phyloP scores from a whole-genome alignment of 2,113 vertebrate genomes.

The Physeter macrocephalus region DNA sequence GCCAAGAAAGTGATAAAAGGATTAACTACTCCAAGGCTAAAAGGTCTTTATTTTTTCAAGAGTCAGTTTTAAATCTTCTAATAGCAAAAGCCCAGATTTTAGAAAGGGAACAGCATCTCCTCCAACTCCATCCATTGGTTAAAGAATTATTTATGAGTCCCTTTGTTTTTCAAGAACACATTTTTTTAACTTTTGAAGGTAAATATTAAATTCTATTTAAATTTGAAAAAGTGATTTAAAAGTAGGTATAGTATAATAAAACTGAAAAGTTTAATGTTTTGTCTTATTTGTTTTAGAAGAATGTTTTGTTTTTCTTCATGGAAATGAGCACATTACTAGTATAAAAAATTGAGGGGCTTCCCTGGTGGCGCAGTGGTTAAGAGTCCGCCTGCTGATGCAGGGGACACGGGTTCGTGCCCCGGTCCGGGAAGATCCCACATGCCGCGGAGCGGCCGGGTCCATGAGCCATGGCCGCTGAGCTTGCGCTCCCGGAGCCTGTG shows the following conservation, averaged over 20 bases:
- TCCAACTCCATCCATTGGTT: too few species aligned
- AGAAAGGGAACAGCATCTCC: background rate
- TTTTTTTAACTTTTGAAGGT: background rate
- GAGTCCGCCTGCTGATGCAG: too few species aligned
- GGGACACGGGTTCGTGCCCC: too few species aligned
- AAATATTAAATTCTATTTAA: background rate
- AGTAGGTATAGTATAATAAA: background rate
- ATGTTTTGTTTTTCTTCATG: background rate
- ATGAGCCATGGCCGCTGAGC: too few species aligned
- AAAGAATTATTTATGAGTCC: background rate
- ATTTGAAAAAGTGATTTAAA: background rate
- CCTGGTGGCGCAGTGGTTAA: too few species aligned
- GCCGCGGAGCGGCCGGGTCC: too few species aligned
- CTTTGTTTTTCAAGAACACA: background rate
- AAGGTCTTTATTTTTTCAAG: background rate
- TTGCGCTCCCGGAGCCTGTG: too few species aligned
- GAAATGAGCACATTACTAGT: background rate
- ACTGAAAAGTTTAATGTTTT: background rate
- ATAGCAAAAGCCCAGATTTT: background rate
- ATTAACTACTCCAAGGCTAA: background rate
- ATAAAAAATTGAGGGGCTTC: background rate
- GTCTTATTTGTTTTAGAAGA: background rate
- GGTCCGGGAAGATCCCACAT: too few species aligned
- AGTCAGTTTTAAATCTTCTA: background rate
- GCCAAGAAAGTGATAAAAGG: slow-evolving; percentile 12